Conservation (phyloP, 2,113 vertebrate genomes). For the Vulpes lagopus region DNA sequence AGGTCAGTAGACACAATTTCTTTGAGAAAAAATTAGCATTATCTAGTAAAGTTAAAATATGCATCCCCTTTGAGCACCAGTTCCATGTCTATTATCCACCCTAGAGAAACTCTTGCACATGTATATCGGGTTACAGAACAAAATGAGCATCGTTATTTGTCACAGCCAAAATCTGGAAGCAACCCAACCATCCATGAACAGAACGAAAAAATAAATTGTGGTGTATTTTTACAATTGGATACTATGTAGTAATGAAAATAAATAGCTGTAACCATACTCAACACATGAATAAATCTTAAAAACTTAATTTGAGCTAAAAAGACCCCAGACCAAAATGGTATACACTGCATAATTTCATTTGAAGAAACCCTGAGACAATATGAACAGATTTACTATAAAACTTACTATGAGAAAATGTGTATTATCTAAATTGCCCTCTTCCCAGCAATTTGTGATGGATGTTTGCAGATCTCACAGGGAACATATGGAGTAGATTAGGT, state of each 20-base stretch:
- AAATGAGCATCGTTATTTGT: neutral
- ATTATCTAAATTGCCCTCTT: neutral
- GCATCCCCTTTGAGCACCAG: neutral
- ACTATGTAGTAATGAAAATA: neutral
- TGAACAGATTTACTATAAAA: neutral
- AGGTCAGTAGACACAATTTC: neutral
- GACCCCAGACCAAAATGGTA: neutral
- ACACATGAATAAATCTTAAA: conserved; percentile 34
- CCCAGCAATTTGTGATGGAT: neutral
- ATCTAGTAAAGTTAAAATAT: neutral
- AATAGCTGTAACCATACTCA: neutral
- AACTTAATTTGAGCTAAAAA: neutral
- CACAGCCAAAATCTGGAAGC: neutral
- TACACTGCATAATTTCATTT: neutral
- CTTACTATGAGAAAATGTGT: neutral
- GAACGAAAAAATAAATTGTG: neutral
- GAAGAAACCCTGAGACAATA: neutral
- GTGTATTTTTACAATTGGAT: neutral
- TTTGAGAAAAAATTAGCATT: neutral
- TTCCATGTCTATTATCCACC: neutral
- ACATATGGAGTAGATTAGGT: neutral
- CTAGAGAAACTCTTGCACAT: neutral
- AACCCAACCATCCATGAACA: neutral
- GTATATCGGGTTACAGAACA: neutral
- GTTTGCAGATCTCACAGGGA: neutral